These are phyloP conservation scores for Gonocerus acuteangulatus DNA, from an alignment of 2,888 invertebrate genomes.

Conservation along the genomic window DNA sequence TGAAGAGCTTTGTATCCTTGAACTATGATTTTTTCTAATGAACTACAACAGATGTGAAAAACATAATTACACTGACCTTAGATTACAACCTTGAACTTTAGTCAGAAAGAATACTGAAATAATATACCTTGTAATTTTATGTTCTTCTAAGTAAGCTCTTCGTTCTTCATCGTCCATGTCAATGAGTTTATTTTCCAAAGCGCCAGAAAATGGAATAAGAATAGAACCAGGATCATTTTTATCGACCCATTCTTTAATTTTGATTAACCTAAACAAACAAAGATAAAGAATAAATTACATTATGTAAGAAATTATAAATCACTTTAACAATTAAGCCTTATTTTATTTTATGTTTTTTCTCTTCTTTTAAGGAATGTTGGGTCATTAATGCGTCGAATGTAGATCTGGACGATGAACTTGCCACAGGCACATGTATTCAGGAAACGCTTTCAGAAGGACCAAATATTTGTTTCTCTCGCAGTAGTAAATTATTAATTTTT, in stretches of 20 bases:
- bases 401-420: too few species aligned
- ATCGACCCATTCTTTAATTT: slow-evolving; percentile 98
- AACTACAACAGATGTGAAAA: slow-evolving; percentile 51
- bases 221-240: slow-evolving; percentile 88
- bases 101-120: not conserved
- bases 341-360: not conserved
- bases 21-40: slow-evolving; percentile 91
- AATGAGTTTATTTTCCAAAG: slow-evolving; percentile 73
- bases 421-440: too few species aligned
- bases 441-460: too few species aligned
- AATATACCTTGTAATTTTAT: slow-evolving; percentile 69
- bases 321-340: not conserved
- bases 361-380: not conserved
- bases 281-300: not conserved
- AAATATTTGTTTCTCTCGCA: too few species aligned
- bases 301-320: not conserved
- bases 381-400: too few species aligned
- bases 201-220: slow-evolving; percentile 94
- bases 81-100: not conserved
- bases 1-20: slow-evolving; percentile 95
- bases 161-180: slow-evolving; percentile 74
- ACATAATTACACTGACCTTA: too few species aligned
- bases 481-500: too few species aligned
- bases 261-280: slow-evolving; percentile 62
- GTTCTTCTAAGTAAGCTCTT: slow-evolving; percentile 73